Evolutionary conservation across 2,888 invertebrate genomes (phyloP).

Genomic region (Drepanosiphum platanoidis): DNA sequence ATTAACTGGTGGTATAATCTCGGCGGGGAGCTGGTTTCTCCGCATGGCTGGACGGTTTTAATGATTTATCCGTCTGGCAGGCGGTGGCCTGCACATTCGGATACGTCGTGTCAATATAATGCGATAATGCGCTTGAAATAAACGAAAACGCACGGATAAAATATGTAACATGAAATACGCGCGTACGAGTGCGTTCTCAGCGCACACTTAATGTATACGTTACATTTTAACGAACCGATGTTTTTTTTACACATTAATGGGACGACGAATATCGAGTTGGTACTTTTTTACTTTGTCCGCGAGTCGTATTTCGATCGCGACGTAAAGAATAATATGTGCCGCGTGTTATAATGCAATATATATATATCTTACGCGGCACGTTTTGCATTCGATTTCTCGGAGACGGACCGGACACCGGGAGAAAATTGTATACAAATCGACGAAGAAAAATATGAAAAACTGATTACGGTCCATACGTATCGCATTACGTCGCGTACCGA

Average conservation of each 20-base stretch:
- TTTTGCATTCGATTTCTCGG: too few species aligned
- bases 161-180: background rate
- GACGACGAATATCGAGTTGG: background rate
- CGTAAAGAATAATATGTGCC: background rate
- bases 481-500: too few species aligned
- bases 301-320: background rate
- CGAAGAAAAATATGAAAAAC: too few species aligned
- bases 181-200: background rate
- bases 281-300: background rate
- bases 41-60: slow-evolving; percentile 52
- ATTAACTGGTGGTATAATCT: slow-evolving; percentile 44
- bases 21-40: slow-evolving; percentile 52
- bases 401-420: too few species aligned
- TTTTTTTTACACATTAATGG: background rate
- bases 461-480: too few species aligned
- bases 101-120: slow-evolving; percentile 42
- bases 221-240: slow-evolving; percentile 20
- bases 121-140: slow-evolving; percentile 1
- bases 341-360: too few species aligned
- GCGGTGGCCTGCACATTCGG: slow-evolving; percentile 19
- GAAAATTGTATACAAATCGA: too few species aligned
- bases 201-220: background rate
- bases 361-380: too few species aligned
- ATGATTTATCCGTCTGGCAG: slow-evolving; percentile 59
- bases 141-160: background rate